Evolutionary conservation across 2,797 vertebrate species (phyloP), one percentile per base, ranked within the genome.

Genomic region (Oryzias dopingdopingensis): DNA sequence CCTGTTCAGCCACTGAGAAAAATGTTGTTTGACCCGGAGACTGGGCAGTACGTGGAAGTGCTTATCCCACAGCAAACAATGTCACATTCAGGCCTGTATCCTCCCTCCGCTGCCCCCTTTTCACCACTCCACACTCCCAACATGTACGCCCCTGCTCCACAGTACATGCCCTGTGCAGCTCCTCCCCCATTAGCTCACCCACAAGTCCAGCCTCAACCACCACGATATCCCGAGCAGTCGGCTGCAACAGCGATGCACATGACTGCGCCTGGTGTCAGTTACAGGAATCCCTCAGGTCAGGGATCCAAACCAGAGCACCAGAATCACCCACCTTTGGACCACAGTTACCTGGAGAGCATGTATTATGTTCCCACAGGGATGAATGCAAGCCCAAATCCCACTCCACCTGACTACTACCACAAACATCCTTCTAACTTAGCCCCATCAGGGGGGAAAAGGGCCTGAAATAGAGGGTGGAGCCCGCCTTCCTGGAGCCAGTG

Each of bases 21-120:
- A 79, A 94, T 93, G 37, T 86, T 98, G 72, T 96, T 96, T 29
- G 96, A 97, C 77, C 96, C 96, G 0, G 96, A 98, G 81, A 95
- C 94, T 0, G 94, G 96, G 53, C 96, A 97, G 72, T 98, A 98
- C 56, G 92, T 98, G 68, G 96, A 98, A 79, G 95, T 98, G 56
- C 89, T 98, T 49, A 92, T 96, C 79, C 94, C 95, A 0, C 93
- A 95, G 1, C 92, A 93, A 53, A 84, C 93, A 5, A 82, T 92
- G 62, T 90, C 92, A 0, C 92, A 94, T 16, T 70, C 93, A 0
- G 90, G 92, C 13, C 65, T 95, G 70, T 98, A 93, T 74, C 91
- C 93, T 57, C 80, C 94, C 37, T 77, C 93, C 40, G 90, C 92
- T 69, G 91, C 90, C 16, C 89, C 95, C 0, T 93, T 91, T 64